Percentiles rank a stretch among this genome's conserved stretches.
These are phyloP conservation scores for Phania funesta DNA, from an alignment of 2,888 invertebrate genomes.

Conservation along the genomic window DNA sequence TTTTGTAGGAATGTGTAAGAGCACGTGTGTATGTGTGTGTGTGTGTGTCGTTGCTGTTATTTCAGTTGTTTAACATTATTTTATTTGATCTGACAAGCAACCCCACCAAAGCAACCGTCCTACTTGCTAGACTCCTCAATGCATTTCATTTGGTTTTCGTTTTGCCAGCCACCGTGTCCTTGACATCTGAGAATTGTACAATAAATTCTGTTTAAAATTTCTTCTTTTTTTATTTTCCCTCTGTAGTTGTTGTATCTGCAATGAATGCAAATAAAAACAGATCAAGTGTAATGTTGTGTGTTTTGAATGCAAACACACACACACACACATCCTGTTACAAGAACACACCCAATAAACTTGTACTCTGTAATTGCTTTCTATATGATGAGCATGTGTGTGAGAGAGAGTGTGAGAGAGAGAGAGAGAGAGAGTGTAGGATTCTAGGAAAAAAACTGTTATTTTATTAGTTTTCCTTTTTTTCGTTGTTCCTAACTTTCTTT, in stretches of 20 bases:
- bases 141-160: conserved; percentile 8
- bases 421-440: too few species aligned
- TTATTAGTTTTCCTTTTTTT: neutral
- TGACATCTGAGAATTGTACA: conserved; percentile 55
- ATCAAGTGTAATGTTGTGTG: conserved; percentile 5
- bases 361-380: neutral
- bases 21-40: neutral
- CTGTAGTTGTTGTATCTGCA: conserved; percentile 15
- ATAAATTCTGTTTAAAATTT: conserved; percentile 35
- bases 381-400: too few species aligned
- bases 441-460: neutral
- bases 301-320: neutral
- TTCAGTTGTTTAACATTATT: neutral
- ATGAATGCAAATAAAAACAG: conserved; percentile 2
- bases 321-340: conserved; percentile 3
- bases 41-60: neutral
- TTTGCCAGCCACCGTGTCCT: conserved; percentile 41
- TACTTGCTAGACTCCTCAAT: neutral
- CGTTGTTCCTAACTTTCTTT: neutral
- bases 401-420: neutral
- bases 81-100: neutral
- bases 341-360: neutral
- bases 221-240: neutral
- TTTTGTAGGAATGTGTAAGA: neutral
- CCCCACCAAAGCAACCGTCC: neutral